Base-by-base conservation (phyloP, 2,113 vertebrate genomes). In the Macrotus californicus region DNA sequence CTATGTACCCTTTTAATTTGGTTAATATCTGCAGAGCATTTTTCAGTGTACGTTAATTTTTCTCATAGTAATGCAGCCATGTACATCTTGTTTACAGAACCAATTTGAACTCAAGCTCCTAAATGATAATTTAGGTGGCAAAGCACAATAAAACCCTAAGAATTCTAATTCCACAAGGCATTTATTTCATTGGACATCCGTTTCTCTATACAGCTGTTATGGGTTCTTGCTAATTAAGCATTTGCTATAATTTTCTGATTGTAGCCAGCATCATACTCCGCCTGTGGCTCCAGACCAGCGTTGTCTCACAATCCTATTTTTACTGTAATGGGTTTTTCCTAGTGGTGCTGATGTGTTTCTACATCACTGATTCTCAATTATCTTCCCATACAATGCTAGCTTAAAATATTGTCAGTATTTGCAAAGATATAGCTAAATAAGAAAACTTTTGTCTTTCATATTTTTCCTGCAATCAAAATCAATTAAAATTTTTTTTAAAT, bases 31-130 rank as follows among this genome's bases (percentile, higher is more conserved):
- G 19, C 15, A 81, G 19, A 89, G 39, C 67, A 81, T 29, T 3
- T 29, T 91, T 69, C 41, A 59, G 24, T 95, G 16, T 48, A 81
- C 77, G 31, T 52, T 70, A 46, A 80, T 87, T 83, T 94, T 91
- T 48, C 79, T 76, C 15, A 67, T 19, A 75, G 18, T 85, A 48
- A 15, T 59, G 73, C 9, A 89, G 26, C 36, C 22, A 1, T 52
- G 46, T 77, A 54, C 18, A 16, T 95, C 41, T 89, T 95, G 54
- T 83, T 90, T 89, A 93, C 46, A 66, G 69, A 89, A 73, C 85
- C 76, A 93, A 21, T 92, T 94, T 94, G 54, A 92, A 94, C 46
- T 56, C 43, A 34, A 34, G 46, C 21, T 67, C 26, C 75, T 54
- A 81, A 83, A 19, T 84, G 52, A 61, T 93, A 83, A 89, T 83